Conservation (phyloP, 1,140 invertebrate genomes). For the Leucophenga varia region DNA sequence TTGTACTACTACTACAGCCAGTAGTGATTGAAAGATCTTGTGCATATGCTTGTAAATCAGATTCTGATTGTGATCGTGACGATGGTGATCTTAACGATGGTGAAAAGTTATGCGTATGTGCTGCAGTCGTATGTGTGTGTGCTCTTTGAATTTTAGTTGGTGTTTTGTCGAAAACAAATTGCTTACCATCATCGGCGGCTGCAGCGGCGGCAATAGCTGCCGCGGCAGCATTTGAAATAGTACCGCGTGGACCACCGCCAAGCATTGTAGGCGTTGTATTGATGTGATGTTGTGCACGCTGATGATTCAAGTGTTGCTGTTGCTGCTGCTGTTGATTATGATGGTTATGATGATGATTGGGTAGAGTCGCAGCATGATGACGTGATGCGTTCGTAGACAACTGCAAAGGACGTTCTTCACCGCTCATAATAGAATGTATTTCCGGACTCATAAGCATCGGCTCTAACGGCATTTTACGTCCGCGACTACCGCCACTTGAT, state of each 20-base stretch:
- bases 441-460: slow-evolving; percentile 54
- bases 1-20: too few species aligned
- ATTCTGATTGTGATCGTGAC: too few species aligned
- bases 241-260: slow-evolving; percentile 15
- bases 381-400: slow-evolving; percentile 17
- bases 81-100: slow-evolving; percentile 3
- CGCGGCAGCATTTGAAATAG: too few species aligned
- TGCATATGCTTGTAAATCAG: too few species aligned
- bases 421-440: slow-evolving; percentile 49
- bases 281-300: slow-evolving; percentile 27
- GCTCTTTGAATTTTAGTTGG: slow-evolving; percentile 25
- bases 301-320: slow-evolving; percentile 18
- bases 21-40: too few species aligned
- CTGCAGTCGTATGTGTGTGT: too few species aligned
- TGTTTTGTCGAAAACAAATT: too few species aligned
- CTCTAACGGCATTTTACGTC: slow-evolving; percentile 33
- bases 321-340: slow-evolving; percentile 24
- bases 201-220: slow-evolving; percentile 17
- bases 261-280: slow-evolving; percentile 37
- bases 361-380: slow-evolving; percentile 1
- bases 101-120: slow-evolving; percentile 10
- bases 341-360: slow-evolving; percentile 17
- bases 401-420: slow-evolving; percentile 40
- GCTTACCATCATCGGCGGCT: slow-evolving; percentile 45
- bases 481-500: slow-evolving; percentile 25